A percentile compares a stretch with the other conserved stretches of the same genome.
Conservation (phyloP, 2,113 vertebrate species). For the Lichenostomus cassidix region DNA sequence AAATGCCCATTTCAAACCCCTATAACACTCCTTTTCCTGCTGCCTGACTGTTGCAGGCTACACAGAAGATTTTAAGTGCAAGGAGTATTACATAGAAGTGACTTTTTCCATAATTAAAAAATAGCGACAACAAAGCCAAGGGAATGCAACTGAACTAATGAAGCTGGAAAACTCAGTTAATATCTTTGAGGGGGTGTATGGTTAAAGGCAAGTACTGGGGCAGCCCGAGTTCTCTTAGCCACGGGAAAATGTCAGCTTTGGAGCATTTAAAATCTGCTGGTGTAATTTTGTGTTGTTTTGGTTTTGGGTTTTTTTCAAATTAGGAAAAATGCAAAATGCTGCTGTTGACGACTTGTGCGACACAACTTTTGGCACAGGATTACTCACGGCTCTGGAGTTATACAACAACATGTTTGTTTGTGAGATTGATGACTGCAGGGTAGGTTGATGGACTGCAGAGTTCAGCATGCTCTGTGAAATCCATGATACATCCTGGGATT, state of each 20-base stretch:
- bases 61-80: neutral
- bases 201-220: neutral
- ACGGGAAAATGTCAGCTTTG: fast-evolving
- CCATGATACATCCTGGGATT: neutral
- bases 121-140: neutral
- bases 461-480: neutral
- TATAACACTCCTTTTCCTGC: neutral
- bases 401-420: constrained; percentile 4
- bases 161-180: neutral
- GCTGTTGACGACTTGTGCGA: neutral
- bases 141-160: neutral
- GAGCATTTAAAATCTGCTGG: neutral
- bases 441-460: fast-evolving
- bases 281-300: neutral
- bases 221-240: neutral
- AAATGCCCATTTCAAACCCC: neutral
- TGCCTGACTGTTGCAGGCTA: fast-evolving
- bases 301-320: neutral
- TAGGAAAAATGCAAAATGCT: neutral
- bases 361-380: neutral
- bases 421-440: neutral
- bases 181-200: neutral
- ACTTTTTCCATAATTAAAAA: neutral
- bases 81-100: neutral
- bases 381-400: neutral